These are phyloP conservation scores for Paradoxurus hermaphroditus DNA, from an alignment of 2,113 vertebrate genomes.

Conservation along the genomic window DNA sequence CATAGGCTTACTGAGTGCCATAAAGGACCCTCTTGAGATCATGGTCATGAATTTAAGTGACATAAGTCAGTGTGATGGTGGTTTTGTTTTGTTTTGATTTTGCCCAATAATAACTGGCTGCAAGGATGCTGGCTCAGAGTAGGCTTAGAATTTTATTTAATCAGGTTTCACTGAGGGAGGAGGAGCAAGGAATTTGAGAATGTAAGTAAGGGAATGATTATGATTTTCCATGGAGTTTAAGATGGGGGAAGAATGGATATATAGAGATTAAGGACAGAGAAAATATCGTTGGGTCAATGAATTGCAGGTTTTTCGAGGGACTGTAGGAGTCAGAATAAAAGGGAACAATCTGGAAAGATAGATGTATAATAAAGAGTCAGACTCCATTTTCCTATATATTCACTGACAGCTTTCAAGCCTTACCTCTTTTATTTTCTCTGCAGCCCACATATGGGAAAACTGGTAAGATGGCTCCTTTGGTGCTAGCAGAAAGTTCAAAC, in stretches of 20 bases:
- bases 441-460: background rate
- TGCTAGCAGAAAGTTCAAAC: background rate
- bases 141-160: background rate
- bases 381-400: background rate
- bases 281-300: background rate
- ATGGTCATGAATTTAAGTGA: background rate
- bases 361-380: background rate
- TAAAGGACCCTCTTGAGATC: background rate
- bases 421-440: background rate
- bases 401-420: background rate
- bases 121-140: background rate
- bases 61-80: background rate
- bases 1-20: background rate
- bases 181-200: background rate
- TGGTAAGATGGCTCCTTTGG: background rate
- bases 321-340: background rate
- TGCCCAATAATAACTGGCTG: background rate
- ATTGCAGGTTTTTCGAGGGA: background rate
- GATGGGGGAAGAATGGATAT: background rate
- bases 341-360: background rate
- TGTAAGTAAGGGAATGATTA: background rate
- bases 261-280: background rate
- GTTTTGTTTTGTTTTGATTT: background rate
- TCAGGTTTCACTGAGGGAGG: background rate
- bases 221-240: background rate